phyloP scores from a whole-genome alignment of 2,888 invertebrate species.

The Rugalucina vietnamica region DNA sequence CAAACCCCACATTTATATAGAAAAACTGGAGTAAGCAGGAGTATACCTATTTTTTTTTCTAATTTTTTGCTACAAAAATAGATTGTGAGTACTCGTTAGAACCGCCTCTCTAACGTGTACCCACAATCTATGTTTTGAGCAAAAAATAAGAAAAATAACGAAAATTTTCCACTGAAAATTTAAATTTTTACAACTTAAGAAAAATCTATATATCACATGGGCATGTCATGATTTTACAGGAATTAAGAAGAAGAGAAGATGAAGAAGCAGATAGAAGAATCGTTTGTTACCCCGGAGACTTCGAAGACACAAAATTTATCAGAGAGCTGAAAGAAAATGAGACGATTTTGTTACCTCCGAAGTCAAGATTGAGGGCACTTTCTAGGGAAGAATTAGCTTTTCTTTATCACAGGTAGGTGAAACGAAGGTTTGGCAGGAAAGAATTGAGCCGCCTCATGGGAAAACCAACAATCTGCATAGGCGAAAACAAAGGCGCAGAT shows the following conservation, averaged over 20 bases:
- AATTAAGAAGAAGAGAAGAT: neutral
- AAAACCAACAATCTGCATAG: no score
- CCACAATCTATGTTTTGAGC: neutral
- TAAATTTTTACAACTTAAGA: no score
- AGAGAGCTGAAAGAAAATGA: constrained; percentile 34
- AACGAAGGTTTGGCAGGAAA: no score
- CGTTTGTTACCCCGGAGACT: constrained; percentile 36
- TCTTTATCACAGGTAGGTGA: constrained; percentile 57
- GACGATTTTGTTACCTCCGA: constrained; percentile 31
- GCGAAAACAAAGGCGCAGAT: no score
- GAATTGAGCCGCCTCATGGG: no score
- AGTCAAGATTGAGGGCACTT: neutral
- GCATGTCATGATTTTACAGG: neutral
- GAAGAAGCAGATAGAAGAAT: constrained; percentile 1
- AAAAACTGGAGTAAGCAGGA: no score
- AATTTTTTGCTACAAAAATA: neutral
- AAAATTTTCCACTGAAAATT: no score
- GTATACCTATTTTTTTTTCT: no score
- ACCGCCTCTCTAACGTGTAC: neutral
- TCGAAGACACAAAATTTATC: constrained; percentile 41
- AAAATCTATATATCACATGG: no score
- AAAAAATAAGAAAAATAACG: neutral
- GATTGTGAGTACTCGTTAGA: neutral
- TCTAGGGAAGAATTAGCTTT: constrained; percentile 49
- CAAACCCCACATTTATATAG: no score